Evolutionary conservation across 2,113 vertebrate species (phyloP).

Genomic region (Natator depressus): DNA sequence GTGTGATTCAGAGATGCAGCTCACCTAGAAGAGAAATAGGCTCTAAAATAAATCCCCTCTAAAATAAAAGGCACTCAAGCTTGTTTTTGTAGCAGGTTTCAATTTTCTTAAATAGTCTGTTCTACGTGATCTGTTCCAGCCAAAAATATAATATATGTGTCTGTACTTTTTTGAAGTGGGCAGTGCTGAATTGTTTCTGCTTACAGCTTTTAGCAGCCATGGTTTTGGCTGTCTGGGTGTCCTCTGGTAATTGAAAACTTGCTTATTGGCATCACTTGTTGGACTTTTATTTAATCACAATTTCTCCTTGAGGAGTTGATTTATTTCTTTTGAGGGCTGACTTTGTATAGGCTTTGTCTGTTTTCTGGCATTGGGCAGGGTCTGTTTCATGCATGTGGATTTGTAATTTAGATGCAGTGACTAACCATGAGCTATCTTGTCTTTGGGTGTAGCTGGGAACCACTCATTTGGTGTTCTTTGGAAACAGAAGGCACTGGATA

Average conservation of each 20-base stretch:
- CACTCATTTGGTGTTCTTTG: not conserved
- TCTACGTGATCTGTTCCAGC: slow-evolving; percentile 56
- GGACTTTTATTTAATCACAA: slow-evolving; percentile 62
- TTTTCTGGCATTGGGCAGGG: not conserved
- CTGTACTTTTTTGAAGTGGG: slow-evolving; percentile 45
- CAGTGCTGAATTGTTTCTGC: slow-evolving; percentile 53
- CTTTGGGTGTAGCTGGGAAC: not conserved
- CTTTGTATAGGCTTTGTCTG: slow-evolving; percentile 38
- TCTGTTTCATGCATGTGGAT: not conserved
- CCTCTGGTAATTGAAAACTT: slow-evolving; percentile 70
- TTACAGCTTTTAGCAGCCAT: slow-evolving; percentile 73
- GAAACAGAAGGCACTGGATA: not conserved
- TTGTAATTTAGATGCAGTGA: slow-evolving; percentile 4
- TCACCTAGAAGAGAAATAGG: slow-evolving; percentile 64
- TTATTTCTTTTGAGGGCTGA: slow-evolving; percentile 43
- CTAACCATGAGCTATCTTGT: not conserved
- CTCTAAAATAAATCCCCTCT: slow-evolving; percentile 55
- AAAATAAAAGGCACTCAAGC: slow-evolving; percentile 65
- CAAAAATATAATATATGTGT: slow-evolving; percentile 52
- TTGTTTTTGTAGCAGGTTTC: slow-evolving; percentile 73
- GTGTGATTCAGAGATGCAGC: slow-evolving; percentile 61
- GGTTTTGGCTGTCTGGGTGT: slow-evolving; percentile 47
- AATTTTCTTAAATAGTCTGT: slow-evolving; percentile 75
- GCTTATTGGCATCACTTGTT: slow-evolving; percentile 60
- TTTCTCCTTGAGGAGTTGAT: slow-evolving; percentile 50